Conservation (phyloP, 2,888 invertebrate species). For the Apamea monoglypha region DNA sequence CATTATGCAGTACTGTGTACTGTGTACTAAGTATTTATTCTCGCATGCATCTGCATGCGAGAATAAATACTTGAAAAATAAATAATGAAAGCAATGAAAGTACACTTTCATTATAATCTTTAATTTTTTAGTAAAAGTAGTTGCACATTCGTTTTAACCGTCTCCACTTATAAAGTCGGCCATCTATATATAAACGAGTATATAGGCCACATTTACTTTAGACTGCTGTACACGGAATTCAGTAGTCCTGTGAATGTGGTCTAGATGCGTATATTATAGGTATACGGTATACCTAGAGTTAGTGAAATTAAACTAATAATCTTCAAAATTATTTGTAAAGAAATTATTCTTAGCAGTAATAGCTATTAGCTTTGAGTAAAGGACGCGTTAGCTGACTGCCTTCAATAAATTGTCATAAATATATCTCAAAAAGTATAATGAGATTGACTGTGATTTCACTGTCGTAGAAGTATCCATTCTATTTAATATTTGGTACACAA, state of each 20-base stretch:
- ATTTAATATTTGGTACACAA: constrained; percentile 43
- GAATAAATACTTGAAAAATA: too few relatives aligned
- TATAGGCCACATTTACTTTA: not conserved
- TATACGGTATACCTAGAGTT: not conserved
- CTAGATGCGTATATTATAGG: not conserved
- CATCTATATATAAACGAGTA: too few relatives aligned
- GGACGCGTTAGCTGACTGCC: not conserved
- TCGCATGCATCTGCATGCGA: too few relatives aligned
- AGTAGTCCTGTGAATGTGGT: not conserved
- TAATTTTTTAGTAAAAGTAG: constrained; percentile 3
- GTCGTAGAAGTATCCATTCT: not conserved
- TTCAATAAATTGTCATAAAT: not conserved
- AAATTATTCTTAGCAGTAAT: constrained; percentile 89
- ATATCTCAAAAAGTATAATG: not conserved
- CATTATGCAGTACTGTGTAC: not conserved
- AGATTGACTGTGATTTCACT: not conserved
- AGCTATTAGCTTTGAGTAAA: constrained; percentile 44
- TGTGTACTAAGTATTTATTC: constrained; percentile 9
- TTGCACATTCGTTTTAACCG: not conserved
- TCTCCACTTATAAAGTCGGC: not conserved
- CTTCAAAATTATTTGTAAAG: constrained; percentile 92
- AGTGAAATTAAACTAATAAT: constrained; percentile 91
- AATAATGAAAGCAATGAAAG: too few relatives aligned
- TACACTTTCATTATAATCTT: not conserved
- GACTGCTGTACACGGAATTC: not conserved